Evolutionary conservation across 2,888 invertebrate genomes (phyloP), one percentile per base, ranked within the genome.

Genomic region (Lithophane leautieri): DNA sequence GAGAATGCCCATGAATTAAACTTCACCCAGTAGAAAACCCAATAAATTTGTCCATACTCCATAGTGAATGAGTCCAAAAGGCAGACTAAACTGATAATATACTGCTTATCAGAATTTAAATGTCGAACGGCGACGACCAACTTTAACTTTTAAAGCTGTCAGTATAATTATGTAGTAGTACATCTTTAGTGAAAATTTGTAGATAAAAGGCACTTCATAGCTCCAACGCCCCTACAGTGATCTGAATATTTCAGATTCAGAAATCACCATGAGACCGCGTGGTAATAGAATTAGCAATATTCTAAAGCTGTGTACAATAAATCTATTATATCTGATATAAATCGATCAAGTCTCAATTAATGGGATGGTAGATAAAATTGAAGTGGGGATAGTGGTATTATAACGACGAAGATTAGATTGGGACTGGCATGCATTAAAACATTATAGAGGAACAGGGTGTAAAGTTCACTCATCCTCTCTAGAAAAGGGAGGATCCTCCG

Each of bases 331-430:
- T 67, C 12, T 60, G 52, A 63, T 52, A 83, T 61, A 6, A 61
- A 70, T 58, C 52, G 47, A 67, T 68, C 60, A 67, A 60, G 14
- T 34, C 12, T 19, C n/a, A 61, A 72, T 70, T 76, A 73, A 65
- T 40, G 52, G 50, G 54, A 62, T 70, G 1, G 19, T 1, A 65
- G 72, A 82, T 85, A 76, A 76, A 9, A 14, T 0, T 68, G 42
- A n/a, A 82, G 82, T 73, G 70, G 70, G 60, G 67, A 82, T 82
- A 60, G 60, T 54, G 63, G 44, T 42, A 58, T 56, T 44, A 19
- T 69, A 69, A 19, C 25, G 42, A 56, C 63, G 42, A 8, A 50
- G 83, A 83, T 83, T 40, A 83, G 78, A 70, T 73, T 70, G 12
- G 4, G 22, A 12, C 7, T 34, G 25, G 8, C 50, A 52, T 22